Conservation (phyloP, 2,113 vertebrate species). For the Callocephalon fimbriatum region DNA sequence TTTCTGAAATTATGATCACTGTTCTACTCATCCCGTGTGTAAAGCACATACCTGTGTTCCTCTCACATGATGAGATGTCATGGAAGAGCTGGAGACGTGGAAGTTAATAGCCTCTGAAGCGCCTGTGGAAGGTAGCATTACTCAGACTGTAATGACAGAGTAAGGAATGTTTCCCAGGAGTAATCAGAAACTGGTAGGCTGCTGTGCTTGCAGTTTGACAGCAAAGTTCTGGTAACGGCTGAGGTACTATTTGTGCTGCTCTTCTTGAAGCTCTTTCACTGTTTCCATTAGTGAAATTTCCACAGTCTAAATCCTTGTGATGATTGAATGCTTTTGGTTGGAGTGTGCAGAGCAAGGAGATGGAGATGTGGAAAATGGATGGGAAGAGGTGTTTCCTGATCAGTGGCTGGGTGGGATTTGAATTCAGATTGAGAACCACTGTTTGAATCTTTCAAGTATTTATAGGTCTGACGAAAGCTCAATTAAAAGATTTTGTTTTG, state of each 20-base stretch:
- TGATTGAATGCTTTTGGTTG: neutral
- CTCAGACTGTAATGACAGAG: conserved; percentile 45
- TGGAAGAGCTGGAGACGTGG: fast-evolving
- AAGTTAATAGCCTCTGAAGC: neutral
- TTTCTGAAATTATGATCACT: conserved; percentile 5
- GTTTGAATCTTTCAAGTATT: neutral
- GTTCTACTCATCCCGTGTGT: conserved; percentile 42
- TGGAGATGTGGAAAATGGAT: neutral
- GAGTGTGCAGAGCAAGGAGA: neutral
- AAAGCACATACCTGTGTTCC: conserved; percentile 20
- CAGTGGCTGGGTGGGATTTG: neutral
- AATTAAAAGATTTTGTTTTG: neutral
- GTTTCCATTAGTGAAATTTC: neutral
- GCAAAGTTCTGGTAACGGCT: neutral
- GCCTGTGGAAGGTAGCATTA: conserved; percentile 48
- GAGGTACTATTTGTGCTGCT: neutral
- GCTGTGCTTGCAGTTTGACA: neutral
- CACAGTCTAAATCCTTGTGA: neutral
- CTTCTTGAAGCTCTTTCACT: neutral
- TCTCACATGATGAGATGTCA: conserved; percentile 40
- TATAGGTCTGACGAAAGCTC: neutral
- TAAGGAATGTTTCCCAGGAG: conserved; percentile 51
- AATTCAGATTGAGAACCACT: neutral
- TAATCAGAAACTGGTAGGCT: conserved; percentile 26
- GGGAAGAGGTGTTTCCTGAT: neutral